phyloP scores from a whole-genome alignment of 2,113 vertebrate genomes.

The Leiothrix lutea region DNA sequence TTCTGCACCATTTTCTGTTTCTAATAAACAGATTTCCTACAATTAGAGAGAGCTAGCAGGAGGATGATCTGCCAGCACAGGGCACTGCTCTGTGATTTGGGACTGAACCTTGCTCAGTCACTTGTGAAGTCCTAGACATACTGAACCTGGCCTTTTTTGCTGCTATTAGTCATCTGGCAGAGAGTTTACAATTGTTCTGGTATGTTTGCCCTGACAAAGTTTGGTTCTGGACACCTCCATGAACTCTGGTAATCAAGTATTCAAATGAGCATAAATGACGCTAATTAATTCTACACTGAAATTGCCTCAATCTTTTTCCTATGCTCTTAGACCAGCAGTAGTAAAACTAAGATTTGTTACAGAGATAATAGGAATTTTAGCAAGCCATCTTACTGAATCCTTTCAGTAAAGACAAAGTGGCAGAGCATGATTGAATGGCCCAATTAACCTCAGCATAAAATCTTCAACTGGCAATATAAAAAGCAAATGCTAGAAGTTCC shows the following conservation, averaged over 20 bases:
- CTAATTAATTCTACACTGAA: background rate
- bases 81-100: background rate
- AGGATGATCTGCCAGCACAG: background rate
- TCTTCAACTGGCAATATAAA: background rate
- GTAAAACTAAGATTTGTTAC: slow-evolving; percentile 3
- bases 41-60: background rate
- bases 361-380: slow-evolving; percentile 18
- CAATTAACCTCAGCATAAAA: slow-evolving; percentile 2
- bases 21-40: slow-evolving; percentile 2
- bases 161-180: background rate
- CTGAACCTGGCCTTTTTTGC: background rate
- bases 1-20: no score
- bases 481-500: background rate
- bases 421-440: background rate
- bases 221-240: background rate
- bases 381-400: background rate
- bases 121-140: background rate
- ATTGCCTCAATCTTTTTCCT: background rate
- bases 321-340: background rate
- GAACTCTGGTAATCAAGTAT: background rate
- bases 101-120: background rate
- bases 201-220: background rate
- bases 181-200: background rate
- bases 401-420: background rate
- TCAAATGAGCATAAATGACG: background rate